Evolutionary conservation across 2,113 vertebrate species (phyloP).

Genomic region (Mastomys natalensis): DNA sequence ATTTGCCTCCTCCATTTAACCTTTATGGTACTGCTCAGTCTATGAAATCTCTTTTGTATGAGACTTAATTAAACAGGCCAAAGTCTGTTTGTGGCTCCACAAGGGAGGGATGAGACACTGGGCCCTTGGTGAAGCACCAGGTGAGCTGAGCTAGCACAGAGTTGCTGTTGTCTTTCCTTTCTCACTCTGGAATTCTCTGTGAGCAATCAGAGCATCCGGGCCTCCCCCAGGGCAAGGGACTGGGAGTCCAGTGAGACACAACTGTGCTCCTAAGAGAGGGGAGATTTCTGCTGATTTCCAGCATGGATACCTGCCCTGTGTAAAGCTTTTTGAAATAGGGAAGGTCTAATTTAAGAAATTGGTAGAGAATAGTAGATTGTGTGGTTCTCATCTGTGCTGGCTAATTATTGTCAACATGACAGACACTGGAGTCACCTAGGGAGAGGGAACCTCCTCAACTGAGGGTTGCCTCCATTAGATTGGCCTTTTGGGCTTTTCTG

Average conservation of each 20-base stretch:
- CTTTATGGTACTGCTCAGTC: neutral
- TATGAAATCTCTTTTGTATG: neutral
- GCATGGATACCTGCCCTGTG: neutral
- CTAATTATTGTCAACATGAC: neutral
- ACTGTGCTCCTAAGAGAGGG: conserved; percentile 7
- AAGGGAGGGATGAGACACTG: neutral
- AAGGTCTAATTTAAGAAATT: neutral
- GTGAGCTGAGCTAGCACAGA: neutral
- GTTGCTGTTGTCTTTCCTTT: neutral
- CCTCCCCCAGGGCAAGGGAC: neutral
- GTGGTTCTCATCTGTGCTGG: too few relatives aligned
- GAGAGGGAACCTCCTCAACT: neutral
- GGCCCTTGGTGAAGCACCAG: neutral
- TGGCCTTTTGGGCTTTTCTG: neutral
- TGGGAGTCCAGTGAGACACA: neutral
- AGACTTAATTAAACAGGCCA: neutral
- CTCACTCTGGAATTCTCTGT: neutral
- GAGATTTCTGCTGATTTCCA: neutral
- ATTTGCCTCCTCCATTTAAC: neutral
- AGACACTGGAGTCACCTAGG: neutral
- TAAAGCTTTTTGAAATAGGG: neutral
- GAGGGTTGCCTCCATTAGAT: neutral
- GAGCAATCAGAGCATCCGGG: neutral
- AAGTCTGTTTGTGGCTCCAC: neutral
- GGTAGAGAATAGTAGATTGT: neutral